phyloP scores from a whole-genome alignment of 1,140 invertebrate species.

The Bombus pascuorum region DNA sequence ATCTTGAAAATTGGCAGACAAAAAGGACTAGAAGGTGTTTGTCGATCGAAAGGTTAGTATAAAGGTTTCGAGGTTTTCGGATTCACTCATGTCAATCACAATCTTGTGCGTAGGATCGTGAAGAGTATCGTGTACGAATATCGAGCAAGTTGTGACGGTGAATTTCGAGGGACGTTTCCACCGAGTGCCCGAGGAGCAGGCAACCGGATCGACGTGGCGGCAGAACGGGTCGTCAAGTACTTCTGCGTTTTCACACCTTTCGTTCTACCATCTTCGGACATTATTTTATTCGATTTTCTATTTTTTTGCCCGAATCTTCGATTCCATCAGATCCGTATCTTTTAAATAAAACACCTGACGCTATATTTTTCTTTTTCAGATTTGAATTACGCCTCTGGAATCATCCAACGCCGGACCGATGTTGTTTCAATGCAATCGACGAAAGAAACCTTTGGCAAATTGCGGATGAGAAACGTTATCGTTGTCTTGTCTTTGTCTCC shows the following conservation, averaged over 20 bases:
- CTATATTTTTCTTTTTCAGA: neutral
- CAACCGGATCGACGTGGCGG: constrained; percentile 75
- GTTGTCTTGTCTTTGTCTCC: neutral
- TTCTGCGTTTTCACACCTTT: no score
- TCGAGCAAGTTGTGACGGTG: constrained; percentile 58
- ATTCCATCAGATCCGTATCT: no score
- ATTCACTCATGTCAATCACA: neutral
- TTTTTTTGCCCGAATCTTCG: neutral
- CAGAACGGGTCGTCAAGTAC: constrained; percentile 61
- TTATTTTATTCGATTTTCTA: neutral
- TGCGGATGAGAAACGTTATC: neutral
- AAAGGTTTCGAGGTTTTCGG: neutral
- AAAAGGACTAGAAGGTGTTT: neutral
- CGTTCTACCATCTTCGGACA: no score
- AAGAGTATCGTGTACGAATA: constrained; percentile 14
- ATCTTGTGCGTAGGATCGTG: constrained; percentile 10
- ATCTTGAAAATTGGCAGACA: neutral
- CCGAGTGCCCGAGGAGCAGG: constrained; percentile 69
- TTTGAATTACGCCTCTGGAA: neutral
- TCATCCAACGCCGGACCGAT: neutral
- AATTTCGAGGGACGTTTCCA: constrained; percentile 43
- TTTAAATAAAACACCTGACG: no score
- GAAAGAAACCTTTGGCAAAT: neutral
- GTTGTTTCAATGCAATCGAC: accelerated
- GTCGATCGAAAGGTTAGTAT: constrained; percentile 20